Base-by-base conservation (phyloP, 2,888 invertebrate genomes). In the Apamea crenata region DNA sequence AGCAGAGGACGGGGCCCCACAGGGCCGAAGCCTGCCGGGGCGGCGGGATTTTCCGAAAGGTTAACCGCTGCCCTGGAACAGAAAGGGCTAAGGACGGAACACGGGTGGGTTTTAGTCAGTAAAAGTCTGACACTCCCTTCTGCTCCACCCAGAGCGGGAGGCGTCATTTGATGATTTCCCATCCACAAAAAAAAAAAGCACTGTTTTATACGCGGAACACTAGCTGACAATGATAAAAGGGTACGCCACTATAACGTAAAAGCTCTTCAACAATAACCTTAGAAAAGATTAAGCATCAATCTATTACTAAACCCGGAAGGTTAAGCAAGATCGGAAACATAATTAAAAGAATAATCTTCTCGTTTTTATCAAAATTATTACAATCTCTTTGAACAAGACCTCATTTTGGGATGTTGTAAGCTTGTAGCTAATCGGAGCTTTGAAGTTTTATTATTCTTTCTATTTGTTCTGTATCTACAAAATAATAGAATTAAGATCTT, bases 401-500 rank as follows among this genome's bases (percentile, higher is more conserved):
- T 75, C 40, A 72, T 87, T 88, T 81, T 81, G 40, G 61, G 67
- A 67, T 83, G 82, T 86, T 56, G 89, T 82, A 89, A 82, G 69
- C 29, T 83, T 80, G 71, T 73, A 83, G 68, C 47, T 10, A 70
- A 69, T 36, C 85, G 85, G 74, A 25, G 50, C 83, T 82, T 88
- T 83, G 85, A 82, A 71, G 81, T 79, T 65, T 14, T 75, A 77
- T 29, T 36, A 76, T 69, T 85, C 76, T 77, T 74, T 85, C 68
- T 87, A 76, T 88, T 89, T 85, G 40, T 80, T 84, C 72, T 80
- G 53, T 87, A 90, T 86, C 87, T 83, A 85, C 81, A 76, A 82
- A 85, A 88, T 86, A 89, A 88, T 88, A 84, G 80, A 89, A 86
- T 85, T 79, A 81, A 84, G 78, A 90, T 89, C 86, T 82, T 63